Evolutionary conservation across 2,797 vertebrate genomes (phyloP), one percentile per base, ranked within the genome.

Genomic region (Sebastes iracundus): DNA sequence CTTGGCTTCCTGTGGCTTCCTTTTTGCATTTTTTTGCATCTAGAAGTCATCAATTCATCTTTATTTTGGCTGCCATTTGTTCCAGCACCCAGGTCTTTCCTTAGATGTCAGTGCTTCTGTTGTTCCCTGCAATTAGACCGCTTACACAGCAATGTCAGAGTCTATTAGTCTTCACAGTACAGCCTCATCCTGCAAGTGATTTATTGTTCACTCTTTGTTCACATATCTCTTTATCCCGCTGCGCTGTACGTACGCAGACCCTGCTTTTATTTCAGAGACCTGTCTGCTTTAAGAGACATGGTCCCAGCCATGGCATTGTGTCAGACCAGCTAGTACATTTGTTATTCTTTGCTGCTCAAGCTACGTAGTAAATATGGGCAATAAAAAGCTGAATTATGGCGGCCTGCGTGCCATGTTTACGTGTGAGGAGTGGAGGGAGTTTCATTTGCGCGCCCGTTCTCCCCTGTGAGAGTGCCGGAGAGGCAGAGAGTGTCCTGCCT

Each of bases 1-100:
- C 92, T 94, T 91, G 90, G 91, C 92, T 93, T 92, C 89, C 87
- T 85, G 82, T 93, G 91, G 88, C 88, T 93, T 91, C 84, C 87
- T 81, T 86, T 92, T 87, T 90, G 86, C 79, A 77, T 90, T 92
- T 88, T 78, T 88, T 91, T 90, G 91, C 93, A 92, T 93, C 88
- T 88, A 85, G 83, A 91, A 89, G 87, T 91, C 90, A 91, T 93
- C 81, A 90, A 49, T 86, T 90, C 85, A 88, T 92, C 61, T 90
- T 94, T 88, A 72, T 81, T 91, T 92, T 92, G 79, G 90, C 88
- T 87, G 81, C 85, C 72, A 90, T 90, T 87, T 83, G 46, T 72
- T 80, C 80, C 81, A 75, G 84, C 85, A 82, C 80, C 64, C 22
- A 72, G 71, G 61, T 69, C 69, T 82, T 89, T 68, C 64, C 82